Evolutionary conservation across 1,140 invertebrate species (phyloP), one percentile per base, ranked within the genome.

Genomic region (Tetragonula clypearis): DNA sequence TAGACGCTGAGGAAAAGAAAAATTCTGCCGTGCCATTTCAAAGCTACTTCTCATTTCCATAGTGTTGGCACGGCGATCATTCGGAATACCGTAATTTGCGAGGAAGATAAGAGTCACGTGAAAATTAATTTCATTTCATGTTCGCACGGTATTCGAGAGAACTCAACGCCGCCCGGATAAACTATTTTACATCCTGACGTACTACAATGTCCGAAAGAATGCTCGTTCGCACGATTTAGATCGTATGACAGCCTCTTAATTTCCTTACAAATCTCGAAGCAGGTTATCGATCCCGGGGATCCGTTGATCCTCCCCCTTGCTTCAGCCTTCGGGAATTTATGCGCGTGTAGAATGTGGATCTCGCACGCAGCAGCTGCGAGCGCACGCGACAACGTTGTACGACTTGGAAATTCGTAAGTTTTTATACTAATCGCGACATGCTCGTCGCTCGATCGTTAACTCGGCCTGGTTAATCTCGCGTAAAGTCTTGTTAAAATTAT

Each of bases 211-310:
- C 30, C n/a, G 41, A 60, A 76, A 6, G 49, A 12, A n/a, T 23
- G 2, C 55, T 76, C 21, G 30, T 76, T 76, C 41, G 56, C 74
- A 60, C n/a, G 26, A 68, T 30, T 53, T n/a, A 55, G 26, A 66
- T 79, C 62, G 41, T 26, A 26, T 23, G 62, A 79, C 41, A 30
- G 30, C 19, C 19, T 66, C 9, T 49, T 79, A 55, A 79, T 68
- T 79, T 68, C 49, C 74, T 49, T 68, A 68, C 62, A 79, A 79
- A 79, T 79, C 49, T 5, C 17, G 12, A 53, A 11, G 41, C 6
- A 30, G 21, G 19, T 26, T 35, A 66, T 49, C 41, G 41, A 49
- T 35, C 35, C 35, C 35, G 35, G 35, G 35, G 35, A 35, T 49
- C 41, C 41, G 41, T 49, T 8, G 41, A 49, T 55, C 41, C 14